A percentile compares a stretch with the other conserved stretches of the same genome.
Conservation (phyloP, 2,888 invertebrate species). For the Eurytoma adleriae region DNA sequence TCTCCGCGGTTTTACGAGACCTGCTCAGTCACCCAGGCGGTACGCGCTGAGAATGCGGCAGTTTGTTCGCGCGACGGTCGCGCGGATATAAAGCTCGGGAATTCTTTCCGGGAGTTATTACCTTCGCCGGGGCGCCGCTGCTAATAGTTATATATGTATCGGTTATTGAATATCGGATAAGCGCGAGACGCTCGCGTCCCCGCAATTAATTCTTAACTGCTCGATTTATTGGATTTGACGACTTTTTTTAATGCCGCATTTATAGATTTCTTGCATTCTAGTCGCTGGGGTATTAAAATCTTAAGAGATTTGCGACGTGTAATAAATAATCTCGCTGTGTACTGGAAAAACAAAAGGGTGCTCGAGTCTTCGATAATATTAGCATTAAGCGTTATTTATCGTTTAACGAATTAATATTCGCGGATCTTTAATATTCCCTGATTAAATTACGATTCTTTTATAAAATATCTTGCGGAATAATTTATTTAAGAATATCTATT, state of each 20-base stretch:
- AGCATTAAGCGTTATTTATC: not conserved
- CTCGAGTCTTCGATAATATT: not conserved
- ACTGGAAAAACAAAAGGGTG: too few relatives aligned
- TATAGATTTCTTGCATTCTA: slow-evolving; percentile 18
- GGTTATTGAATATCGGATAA: slow-evolving; percentile 52
- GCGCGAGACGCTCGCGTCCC: not conserved
- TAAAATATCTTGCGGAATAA: too few relatives aligned
- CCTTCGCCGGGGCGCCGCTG: not conserved
- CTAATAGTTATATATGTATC: slow-evolving; percentile 52
- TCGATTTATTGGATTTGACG: slow-evolving; percentile 16
- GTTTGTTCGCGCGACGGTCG: slow-evolving; percentile 19
- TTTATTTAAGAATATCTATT: too few relatives aligned
- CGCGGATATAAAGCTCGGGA: slow-evolving; percentile 27
- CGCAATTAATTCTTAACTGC: slow-evolving; percentile 33
- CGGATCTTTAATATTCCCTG: too few relatives aligned
- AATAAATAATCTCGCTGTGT: slow-evolving; percentile 5
- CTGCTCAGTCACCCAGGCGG: not conserved
- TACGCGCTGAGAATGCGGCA: slow-evolving; percentile 14
- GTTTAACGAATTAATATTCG: not conserved
- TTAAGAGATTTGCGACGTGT: slow-evolving; percentile 33
- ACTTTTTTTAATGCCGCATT: slow-evolving; percentile 20
- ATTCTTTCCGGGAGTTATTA: slow-evolving; percentile 53
- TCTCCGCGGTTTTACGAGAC: not conserved
- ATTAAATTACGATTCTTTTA: too few relatives aligned
- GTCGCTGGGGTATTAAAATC: slow-evolving; percentile 30